Evolutionary conservation across 1,140 invertebrate genomes (phyloP).

Genomic region (Anagrus nilaparvatae): DNA sequence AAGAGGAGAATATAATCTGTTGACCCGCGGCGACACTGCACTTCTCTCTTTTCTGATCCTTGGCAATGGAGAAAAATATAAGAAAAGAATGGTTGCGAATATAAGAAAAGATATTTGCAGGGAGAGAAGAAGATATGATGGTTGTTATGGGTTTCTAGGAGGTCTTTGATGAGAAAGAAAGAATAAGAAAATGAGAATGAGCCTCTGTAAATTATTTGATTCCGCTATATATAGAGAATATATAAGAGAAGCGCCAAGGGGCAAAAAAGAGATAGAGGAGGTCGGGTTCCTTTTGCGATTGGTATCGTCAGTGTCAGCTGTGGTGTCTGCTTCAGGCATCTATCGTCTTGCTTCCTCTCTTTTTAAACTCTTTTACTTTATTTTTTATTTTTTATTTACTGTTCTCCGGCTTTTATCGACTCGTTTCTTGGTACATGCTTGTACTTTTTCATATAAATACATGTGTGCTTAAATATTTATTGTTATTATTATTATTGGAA

Average conservation of each 20-base stretch:
- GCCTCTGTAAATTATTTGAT: constrained; percentile 17
- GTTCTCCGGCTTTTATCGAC: neutral
- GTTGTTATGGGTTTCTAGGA: too few relatives aligned
- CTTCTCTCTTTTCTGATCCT: too few relatives aligned
- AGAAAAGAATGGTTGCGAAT: neutral
- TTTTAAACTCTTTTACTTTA: constrained; percentile 2
- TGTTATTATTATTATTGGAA: constrained; percentile 3
- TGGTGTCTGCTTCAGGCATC: constrained; percentile 10
- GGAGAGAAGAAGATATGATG: constrained; percentile 1
- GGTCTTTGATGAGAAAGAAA: constrained; percentile 3
- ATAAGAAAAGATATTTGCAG: neutral
- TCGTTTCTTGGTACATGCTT: too few relatives aligned
- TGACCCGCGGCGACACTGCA: constrained; percentile 15
- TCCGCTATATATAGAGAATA: constrained; percentile 14
- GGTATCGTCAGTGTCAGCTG: constrained; percentile 17
- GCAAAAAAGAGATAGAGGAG: constrained; percentile 1
- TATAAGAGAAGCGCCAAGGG: constrained; percentile 8
- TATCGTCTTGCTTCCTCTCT: constrained; percentile 6
- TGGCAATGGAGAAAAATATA: constrained; percentile 2
- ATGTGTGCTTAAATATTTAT: neutral
- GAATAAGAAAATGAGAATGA: constrained; percentile 3
- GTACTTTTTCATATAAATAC: neutral
- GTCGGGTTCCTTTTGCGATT: constrained; percentile 11
- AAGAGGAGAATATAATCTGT: constrained; percentile 15
- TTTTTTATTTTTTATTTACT: constrained; percentile 7